Base-by-base conservation (phyloP, 2,888 invertebrate genomes). In the Mechanitis messenoides region DNA sequence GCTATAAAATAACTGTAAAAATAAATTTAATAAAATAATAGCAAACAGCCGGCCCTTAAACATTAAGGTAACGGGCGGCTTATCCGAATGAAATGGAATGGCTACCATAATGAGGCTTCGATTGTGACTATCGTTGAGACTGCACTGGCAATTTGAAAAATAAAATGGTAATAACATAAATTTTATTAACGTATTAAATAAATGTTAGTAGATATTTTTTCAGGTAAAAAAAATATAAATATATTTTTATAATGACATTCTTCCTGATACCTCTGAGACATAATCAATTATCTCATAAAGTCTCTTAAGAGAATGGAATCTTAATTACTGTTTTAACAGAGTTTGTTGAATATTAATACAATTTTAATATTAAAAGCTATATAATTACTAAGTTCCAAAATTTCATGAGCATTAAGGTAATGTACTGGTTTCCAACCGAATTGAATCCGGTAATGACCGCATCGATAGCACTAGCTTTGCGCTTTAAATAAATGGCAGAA, bases 61-160 rank as follows among this genome's bases (percentile, higher is more conserved):
- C 74, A 72, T 76, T 74, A 74, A 72, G 66, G 72, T 71, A 68
- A 55, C 64, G 59, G 31, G 31, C 69, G 69, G 70, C 75, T 73
- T 74, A 75, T 74, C 72, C 74, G 65, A 65, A 54, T 66, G 72
- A 71, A 76, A 81, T 80, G 79, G 79, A 80, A 77, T 76, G 74
- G 78, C 74, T 72, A 69, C 68, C 61, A 75, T 79, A 81, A 81
- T 80, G 81, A 81, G 75, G 69, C 68, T 68, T 70, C 68, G 68
- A 65, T 67, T 64, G 61, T 58, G 33, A 45, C 64, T 60, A 63
- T 66, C 65, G 61, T 58, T 58, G 60, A 58, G 59, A 59, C 57
- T 57, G 65, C 61, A 47, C 58, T 38, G 56, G 55, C 62, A 63
- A 58, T 65, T 50, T 38, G 28, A 58, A 47, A 47, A 50, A 58